These are phyloP conservation scores for Peromyscus melanophrys DNA, from an alignment of 2,797 vertebrate species.

Conservation along the genomic window DNA sequence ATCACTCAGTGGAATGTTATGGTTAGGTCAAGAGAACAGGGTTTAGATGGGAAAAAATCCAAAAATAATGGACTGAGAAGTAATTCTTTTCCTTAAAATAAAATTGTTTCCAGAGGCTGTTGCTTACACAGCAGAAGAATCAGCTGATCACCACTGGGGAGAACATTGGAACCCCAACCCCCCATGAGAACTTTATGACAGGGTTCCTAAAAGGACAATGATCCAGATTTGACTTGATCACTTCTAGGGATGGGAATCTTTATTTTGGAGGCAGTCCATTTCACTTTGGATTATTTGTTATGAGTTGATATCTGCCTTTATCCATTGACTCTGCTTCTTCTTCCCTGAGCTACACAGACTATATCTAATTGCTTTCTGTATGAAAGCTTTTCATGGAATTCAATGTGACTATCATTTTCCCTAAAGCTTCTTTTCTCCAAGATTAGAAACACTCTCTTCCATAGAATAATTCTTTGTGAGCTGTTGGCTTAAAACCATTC, in stretches of 20 bases:
- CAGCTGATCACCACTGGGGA: background rate
- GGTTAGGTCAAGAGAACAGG: conserved; percentile 47
- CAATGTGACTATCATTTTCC: conserved; percentile 41
- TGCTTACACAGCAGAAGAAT: background rate
- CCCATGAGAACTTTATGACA: background rate
- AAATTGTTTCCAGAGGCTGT: background rate
- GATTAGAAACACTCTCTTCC: conserved; percentile 59
- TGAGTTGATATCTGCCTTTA: conserved; percentile 27
- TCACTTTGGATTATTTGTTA: background rate
- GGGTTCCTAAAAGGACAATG: background rate
- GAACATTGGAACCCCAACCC: background rate
- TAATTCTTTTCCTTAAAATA: conserved; percentile 6
- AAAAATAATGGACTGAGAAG: conserved; percentile 60
- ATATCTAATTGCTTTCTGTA: background rate
- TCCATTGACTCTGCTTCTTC: background rate
- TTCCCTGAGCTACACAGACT: background rate
- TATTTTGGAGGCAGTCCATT: conserved; percentile 18
- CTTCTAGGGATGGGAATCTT: background rate
- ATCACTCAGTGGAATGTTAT: conserved; percentile 40
- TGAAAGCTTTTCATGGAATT: conserved; percentile 5
- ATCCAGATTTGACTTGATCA: background rate
- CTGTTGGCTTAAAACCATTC: conserved; percentile 34
- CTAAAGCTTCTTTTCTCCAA: conserved; percentile 45
- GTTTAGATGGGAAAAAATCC: conserved; percentile 3
- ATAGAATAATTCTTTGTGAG: conserved; percentile 18